Evolutionary conservation across 30 jellyfish, hydroid and myxozoan species (phyloP).

Genomic region (Sanderia malayensis): DNA sequence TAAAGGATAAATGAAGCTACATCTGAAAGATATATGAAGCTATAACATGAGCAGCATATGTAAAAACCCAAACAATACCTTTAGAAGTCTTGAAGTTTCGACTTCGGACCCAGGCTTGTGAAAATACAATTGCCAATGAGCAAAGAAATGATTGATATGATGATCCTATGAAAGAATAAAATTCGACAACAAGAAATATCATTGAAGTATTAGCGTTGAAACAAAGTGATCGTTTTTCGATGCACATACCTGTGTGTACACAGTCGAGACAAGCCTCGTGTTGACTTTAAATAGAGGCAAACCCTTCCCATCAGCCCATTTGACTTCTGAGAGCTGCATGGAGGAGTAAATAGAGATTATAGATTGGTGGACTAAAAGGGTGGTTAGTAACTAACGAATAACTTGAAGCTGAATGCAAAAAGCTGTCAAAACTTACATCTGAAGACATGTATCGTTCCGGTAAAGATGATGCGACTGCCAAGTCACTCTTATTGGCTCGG

Average conservation of each 20-base stretch:
- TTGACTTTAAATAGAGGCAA: constrained; percentile 66
- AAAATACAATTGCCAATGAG: constrained; percentile 81
- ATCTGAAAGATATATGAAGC: no score
- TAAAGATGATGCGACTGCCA: constrained; percentile 79
- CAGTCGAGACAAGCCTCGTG: constrained; percentile 82
- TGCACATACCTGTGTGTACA: constrained; percentile 79
- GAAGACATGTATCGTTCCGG: constrained; percentile 72
- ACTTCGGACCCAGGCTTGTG: constrained; percentile 74
- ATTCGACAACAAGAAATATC: not conserved
- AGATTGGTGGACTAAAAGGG: not conserved
- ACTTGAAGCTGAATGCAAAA: not conserved
- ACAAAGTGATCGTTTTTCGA: not conserved
- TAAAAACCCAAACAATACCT: constrained; percentile 36
- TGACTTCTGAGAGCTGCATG: constrained; percentile 84
- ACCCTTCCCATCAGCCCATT: constrained; percentile 99
- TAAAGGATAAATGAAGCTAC: no score
- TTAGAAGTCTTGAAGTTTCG: constrained; percentile 88
- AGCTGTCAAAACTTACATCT: not conserved
- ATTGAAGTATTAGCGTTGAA: not conserved
- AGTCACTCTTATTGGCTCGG: constrained; percentile 68
- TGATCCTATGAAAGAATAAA: constrained; percentile 71
- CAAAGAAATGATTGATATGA: constrained; percentile 80
- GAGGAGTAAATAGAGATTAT: no score
- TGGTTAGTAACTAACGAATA: no score
- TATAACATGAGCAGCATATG: no score